phyloP scores from a whole-genome alignment of 2,797 vertebrate species.

The Hippocampus kuda region DNA sequence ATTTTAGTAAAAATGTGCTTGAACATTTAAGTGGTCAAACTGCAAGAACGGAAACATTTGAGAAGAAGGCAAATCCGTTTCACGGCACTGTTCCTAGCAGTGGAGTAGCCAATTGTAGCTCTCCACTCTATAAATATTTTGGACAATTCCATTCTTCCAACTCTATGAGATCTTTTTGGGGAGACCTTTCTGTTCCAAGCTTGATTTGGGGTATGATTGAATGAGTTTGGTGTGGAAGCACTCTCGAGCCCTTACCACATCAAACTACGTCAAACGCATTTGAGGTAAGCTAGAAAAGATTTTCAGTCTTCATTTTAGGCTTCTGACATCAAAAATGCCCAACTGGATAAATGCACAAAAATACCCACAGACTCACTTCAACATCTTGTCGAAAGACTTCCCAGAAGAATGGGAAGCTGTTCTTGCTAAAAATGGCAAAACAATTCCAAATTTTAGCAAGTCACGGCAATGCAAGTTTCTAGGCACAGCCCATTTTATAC shows the following conservation, averaged over 20 bases:
- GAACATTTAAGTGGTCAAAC: too few relatives aligned
- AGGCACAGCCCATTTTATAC: not conserved
- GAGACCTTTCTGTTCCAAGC: not conserved
- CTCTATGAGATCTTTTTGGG: not conserved
- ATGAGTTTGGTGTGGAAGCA: not conserved
- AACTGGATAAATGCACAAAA: not conserved
- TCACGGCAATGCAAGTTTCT: not conserved
- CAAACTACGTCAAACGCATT: not conserved
- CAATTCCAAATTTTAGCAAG: not conserved
- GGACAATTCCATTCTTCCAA: not conserved
- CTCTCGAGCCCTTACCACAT: not conserved
- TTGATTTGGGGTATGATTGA: not conserved
- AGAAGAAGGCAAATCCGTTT: not conserved
- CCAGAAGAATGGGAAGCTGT: not conserved
- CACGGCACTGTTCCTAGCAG: too few relatives aligned
- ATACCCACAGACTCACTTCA: not conserved
- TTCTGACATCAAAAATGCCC: not conserved
- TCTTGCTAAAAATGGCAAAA: not conserved
- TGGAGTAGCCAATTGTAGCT: too few relatives aligned
- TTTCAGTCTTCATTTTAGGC: not conserved
- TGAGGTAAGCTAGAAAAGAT: not conserved
- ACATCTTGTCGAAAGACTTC: not conserved
- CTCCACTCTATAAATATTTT: not conserved
- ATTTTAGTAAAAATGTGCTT: too few relatives aligned
- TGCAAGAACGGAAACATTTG: too few relatives aligned